Evolutionary conservation across 2,797 vertebrate genomes (phyloP).

Genomic region (Pangasius macronema): DNA sequence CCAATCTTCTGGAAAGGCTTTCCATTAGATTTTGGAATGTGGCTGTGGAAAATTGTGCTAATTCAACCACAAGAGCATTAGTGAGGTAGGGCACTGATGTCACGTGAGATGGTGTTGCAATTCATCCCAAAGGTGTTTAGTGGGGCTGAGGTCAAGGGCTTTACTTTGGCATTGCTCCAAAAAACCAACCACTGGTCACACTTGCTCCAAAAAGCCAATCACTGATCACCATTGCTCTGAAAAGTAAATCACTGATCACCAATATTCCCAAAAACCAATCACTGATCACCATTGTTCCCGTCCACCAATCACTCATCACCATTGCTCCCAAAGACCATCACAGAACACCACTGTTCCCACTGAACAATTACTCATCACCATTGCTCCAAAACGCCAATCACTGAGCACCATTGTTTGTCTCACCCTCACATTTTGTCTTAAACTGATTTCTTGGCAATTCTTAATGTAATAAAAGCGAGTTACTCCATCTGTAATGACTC

Average conservation of each 20-base stretch:
- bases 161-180: no score
- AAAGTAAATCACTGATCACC: background rate
- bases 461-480: background rate
- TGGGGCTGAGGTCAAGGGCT: background rate
- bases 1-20: background rate
- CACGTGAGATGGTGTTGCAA: background rate
- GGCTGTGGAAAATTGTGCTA: background rate
- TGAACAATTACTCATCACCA: background rate
- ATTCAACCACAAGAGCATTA: background rate
- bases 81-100: background rate
- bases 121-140: background rate
- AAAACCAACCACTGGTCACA: background rate
- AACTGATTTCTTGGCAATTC: background rate
- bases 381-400: background rate
- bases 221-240: background rate
- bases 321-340: background rate
- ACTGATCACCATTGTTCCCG: background rate
- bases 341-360: background rate
- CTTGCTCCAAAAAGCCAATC: background rate
- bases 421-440: background rate
- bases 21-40: background rate
- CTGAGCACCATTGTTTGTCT: background rate
- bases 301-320: no score
- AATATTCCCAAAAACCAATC: background rate
- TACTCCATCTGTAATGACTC: background rate